These are phyloP conservation scores for Stenolophus ochropezus DNA, from an alignment of 2,888 invertebrate genomes.

Conservation along the genomic window DNA sequence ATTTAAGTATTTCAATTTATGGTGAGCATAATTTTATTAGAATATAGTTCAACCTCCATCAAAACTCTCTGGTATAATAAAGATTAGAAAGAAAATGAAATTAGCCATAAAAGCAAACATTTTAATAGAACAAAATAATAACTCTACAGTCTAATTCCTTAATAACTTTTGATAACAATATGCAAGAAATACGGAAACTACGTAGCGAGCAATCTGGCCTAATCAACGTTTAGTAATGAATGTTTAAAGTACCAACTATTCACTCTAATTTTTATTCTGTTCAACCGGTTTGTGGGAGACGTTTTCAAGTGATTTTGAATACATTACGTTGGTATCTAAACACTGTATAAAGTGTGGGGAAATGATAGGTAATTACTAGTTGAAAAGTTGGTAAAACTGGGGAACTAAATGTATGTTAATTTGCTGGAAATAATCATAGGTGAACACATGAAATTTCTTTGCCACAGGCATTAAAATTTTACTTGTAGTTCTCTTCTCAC, in stretches of 20 bases:
- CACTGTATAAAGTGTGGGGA: neutral
- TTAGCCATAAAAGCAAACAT: no score
- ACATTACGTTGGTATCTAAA: slow-evolving; percentile 66
- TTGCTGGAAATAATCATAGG: slow-evolving; percentile 54
- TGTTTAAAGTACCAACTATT: neutral
- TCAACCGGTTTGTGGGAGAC: neutral
- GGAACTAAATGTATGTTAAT: slow-evolving; percentile 59
- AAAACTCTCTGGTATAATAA: no score
- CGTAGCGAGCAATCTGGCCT: neutral
- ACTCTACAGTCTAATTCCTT: neutral
- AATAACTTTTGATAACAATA: neutral
- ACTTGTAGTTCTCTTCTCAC: no score
- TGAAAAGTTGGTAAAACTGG: neutral
- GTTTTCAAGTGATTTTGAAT: slow-evolving; percentile 64
- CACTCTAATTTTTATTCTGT: neutral
- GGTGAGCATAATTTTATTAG: no score
- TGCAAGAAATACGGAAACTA: neutral
- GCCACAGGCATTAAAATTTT: neutral
- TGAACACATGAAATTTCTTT: neutral
- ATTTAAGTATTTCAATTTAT: no score
- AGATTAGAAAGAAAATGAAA: no score
- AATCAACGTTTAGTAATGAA: neutral
- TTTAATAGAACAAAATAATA: no score
- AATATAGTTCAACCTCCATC: no score
- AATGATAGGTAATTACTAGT: neutral